Evolutionary conservation across 1,140 invertebrate genomes (phyloP).

Genomic region (Drosophila varians): DNA sequence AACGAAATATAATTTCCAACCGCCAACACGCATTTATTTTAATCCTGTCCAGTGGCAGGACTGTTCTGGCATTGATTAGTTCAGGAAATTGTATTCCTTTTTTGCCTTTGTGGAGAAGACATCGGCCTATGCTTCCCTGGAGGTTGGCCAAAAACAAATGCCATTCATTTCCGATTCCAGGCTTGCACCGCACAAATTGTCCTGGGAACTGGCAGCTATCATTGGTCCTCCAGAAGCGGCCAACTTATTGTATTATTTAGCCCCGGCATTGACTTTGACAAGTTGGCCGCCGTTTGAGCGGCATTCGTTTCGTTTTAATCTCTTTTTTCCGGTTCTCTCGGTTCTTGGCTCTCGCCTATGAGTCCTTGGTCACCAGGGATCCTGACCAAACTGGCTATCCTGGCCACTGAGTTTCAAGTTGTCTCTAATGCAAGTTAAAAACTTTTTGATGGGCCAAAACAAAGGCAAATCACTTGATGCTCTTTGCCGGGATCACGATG

Average conservation of each 20-base stretch:
- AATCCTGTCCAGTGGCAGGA: conserved; percentile 10
- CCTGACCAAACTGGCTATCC: conserved; percentile 2
- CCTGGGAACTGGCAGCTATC: conserved; percentile 42
- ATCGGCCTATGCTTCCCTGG: conserved; percentile 7
- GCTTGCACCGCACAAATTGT: conserved; percentile 55
- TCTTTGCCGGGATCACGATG: conserved; percentile 39
- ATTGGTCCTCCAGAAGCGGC: conserved; percentile 32
- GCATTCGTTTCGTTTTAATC: conserved; percentile 71
- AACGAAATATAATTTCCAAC: not conserved
- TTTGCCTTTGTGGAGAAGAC: not conserved
- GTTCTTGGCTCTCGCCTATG: not conserved
- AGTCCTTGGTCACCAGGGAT: conserved; percentile 55
- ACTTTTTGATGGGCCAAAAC: conserved; percentile 72
- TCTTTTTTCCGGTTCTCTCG: conserved; percentile 42
- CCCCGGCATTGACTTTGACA: conserved; percentile 72
- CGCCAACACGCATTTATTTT: conserved; percentile 15
- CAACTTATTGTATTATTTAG: conserved; percentile 57
- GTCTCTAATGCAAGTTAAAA: conserved; percentile 74
- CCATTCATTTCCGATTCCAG: conserved; percentile 69
- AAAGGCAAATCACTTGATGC: conserved; percentile 74
- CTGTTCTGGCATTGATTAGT: conserved; percentile 31
- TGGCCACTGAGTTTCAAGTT: conserved; percentile 27
- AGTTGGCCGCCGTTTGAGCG: conserved; percentile 67
- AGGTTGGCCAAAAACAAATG: conserved; percentile 68
- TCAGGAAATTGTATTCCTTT: conserved; percentile 14